phyloP scores from a whole-genome alignment of 2,888 invertebrate genomes.

The Rotaria magnacalcarata region DNA sequence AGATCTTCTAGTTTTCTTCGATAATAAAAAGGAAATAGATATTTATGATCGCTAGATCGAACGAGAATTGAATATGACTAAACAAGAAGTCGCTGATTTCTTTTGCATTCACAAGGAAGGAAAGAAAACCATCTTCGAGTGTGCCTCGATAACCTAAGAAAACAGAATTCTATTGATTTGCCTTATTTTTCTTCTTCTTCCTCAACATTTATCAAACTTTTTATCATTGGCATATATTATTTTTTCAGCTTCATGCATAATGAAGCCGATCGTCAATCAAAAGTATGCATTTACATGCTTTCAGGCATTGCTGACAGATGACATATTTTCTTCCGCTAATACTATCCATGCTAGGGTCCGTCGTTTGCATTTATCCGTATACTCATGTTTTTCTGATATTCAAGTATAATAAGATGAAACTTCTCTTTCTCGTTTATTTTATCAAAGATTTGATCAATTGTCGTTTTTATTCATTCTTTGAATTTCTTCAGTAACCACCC shows the following conservation, averaged over 20 bases:
- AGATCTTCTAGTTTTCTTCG: too few relatives aligned
- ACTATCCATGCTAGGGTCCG: not conserved
- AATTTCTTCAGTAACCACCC: too few relatives aligned
- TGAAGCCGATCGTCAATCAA: not conserved
- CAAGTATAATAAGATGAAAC: not conserved
- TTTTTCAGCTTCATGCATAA: not conserved
- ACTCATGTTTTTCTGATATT: not conserved
- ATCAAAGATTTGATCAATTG: not conserved
- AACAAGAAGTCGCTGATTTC: too few relatives aligned
- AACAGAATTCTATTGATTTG: too few relatives aligned
- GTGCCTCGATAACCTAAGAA: too few relatives aligned
- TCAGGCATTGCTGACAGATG: not conserved
- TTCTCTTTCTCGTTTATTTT: not conserved
- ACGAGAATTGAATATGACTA: too few relatives aligned
- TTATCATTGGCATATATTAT: not conserved
- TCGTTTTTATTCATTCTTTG: too few relatives aligned
- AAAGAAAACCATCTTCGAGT: too few relatives aligned
- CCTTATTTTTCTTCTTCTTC: too few relatives aligned
- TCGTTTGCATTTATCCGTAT: not conserved
- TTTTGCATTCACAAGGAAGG: too few relatives aligned
- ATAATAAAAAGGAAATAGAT: too few relatives aligned
- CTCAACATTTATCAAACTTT: not conserved
- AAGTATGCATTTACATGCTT: not conserved
- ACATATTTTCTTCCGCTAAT: not conserved
- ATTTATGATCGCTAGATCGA: too few relatives aligned